phyloP scores from a whole-genome alignment of 92 coral and sea anemone species.

The Montipora capitata region DNA sequence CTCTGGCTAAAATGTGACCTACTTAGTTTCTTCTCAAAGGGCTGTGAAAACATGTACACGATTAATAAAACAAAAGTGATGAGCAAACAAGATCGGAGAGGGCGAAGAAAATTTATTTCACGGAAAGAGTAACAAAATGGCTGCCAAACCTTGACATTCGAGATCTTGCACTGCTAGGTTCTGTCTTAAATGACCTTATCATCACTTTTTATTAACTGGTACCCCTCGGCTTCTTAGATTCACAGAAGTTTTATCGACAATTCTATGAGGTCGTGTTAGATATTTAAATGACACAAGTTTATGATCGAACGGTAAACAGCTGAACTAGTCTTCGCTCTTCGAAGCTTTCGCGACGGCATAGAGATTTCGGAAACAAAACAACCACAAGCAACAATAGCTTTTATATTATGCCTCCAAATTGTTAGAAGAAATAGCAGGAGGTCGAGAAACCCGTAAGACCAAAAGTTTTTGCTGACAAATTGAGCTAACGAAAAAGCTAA shows the following conservation, averaged over 20 bases:
- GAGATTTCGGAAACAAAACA: conserved; percentile 8
- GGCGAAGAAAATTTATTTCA: neutral
- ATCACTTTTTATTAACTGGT: neutral
- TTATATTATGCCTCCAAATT: neutral
- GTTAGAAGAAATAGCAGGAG: neutral
- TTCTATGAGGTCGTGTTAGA: too few species aligned
- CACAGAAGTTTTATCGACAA: neutral
- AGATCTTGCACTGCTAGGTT: neutral
- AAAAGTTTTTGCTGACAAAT: too few species aligned
- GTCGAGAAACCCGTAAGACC: neutral
- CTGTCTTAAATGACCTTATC: neutral
- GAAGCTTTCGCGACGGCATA: neutral
- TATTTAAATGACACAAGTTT: neutral
- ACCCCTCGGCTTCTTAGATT: conserved; percentile 1
- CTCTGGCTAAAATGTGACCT: neutral
- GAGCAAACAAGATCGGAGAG: neutral
- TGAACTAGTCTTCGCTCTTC: neutral
- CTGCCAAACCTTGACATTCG: conserved; percentile 11
- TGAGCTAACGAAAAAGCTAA: neutral
- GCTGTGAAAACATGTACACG: neutral
- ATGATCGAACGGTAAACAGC: neutral
- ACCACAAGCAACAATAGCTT: neutral
- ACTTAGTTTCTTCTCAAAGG: neutral
- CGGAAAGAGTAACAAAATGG: conserved; percentile 23
- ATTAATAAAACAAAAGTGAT: conserved; percentile 23